Evolutionary conservation across 2,113 vertebrate species (phyloP).

Genomic region (Actenoides hombroni): DNA sequence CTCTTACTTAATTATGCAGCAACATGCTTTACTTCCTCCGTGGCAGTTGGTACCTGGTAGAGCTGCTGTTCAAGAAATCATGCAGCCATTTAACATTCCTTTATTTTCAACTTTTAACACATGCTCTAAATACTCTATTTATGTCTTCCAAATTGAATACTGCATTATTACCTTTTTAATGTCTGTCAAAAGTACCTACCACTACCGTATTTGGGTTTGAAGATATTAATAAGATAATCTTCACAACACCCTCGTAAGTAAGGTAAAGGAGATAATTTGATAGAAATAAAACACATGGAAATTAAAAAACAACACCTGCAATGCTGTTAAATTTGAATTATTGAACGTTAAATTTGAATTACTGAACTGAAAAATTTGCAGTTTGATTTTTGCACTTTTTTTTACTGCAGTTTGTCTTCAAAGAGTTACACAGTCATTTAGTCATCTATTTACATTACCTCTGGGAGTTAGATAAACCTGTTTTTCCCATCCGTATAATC

Average conservation of each 20-base stretch:
- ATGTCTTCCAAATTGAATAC: neutral
- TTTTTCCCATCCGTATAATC: neutral
- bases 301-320: neutral
- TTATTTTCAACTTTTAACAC: neutral
- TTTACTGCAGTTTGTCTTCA: neutral
- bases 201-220: neutral
- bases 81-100: neutral
- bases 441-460: neutral
- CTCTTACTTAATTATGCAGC: neutral
- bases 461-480: neutral
- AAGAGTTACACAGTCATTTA: neutral
- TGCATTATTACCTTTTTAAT: neutral
- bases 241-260: neutral
- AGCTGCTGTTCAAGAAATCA: neutral
- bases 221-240: neutral
- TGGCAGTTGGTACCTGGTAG: neutral
- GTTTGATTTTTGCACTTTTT: neutral
- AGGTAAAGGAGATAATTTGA: neutral
- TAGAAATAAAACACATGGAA: neutral
- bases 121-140: neutral
- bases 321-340: slow-evolving; percentile 1
- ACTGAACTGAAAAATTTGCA: neutral
- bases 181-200: neutral
- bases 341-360: neutral
- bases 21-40: neutral